Evolutionary conservation across 2,113 vertebrate genomes (phyloP).

Genomic region (Stegostoma tigrinum): DNA sequence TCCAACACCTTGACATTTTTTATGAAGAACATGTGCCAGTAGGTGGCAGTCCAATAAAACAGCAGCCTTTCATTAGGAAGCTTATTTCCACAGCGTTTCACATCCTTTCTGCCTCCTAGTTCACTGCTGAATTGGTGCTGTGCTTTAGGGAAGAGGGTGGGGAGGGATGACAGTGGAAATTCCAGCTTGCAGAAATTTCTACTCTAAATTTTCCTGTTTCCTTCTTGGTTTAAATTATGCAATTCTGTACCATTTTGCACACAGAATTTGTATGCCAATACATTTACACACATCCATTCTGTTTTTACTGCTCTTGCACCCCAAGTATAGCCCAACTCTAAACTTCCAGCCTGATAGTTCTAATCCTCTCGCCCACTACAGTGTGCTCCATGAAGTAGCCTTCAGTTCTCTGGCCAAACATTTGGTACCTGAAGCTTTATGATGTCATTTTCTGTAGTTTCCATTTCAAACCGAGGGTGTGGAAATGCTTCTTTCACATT

Average conservation of each 20-base stretch:
- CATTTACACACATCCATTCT: background rate
- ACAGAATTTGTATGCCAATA: background rate
- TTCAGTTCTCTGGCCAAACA: background rate
- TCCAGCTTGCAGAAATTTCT: background rate
- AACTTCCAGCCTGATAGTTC: background rate
- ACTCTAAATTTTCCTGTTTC: background rate
- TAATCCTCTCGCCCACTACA: background rate
- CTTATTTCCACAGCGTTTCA: background rate
- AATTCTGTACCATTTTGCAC: background rate
- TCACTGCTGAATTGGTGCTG: no score
- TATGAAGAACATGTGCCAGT: background rate
- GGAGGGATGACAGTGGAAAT: no score
- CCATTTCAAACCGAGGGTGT: background rate
- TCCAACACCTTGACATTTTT: no score
- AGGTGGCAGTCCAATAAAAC: background rate
- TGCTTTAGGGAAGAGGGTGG: no score
- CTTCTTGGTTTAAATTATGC: background rate
- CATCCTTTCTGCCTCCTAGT: no score
- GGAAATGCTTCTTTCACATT: background rate
- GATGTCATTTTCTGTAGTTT: background rate
- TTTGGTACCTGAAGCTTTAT: constrained; percentile 19
- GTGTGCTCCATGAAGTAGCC: background rate
- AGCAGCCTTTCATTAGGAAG: background rate
- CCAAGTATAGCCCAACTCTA: background rate
- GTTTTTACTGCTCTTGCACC: background rate